Evolutionary conservation across 2,888 invertebrate genomes (phyloP), one percentile per base, ranked within the genome.

Genomic region (Mycalesis mineus): DNA sequence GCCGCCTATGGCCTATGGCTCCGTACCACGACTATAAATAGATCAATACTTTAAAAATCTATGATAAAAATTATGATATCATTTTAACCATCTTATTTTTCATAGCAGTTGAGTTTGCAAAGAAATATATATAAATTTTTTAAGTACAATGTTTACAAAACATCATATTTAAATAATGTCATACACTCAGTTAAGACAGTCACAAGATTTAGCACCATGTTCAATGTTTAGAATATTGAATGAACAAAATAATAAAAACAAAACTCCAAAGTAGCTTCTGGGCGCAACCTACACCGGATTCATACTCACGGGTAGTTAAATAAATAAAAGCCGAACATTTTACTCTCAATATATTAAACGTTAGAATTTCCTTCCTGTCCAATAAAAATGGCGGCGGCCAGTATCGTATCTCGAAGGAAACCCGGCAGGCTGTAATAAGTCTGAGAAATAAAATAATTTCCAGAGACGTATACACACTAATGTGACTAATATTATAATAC

Each of bases 401-500:
- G 80, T 83, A 77, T 84, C 84, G 76, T 80, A 80, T 84, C 82
- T 80, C 85, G 77, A 74, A 78, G 80, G 80, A 78, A 80, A 75
- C 78, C 74, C 76, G 78, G 82, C 84, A 77, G 80, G 82, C 80
- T 84, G 82, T 82, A 84, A 84, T 85, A 87, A 85, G 84, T 86
- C 80, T 81, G 81, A 82, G 82, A 78, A 84, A 88, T 88, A 88
- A 87, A 88, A 88, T 89, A 86, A 88, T 88, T 87, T 78, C 74
- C 73, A 74, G 78, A 84, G 82, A 87, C 85, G 82, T 88, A 88
- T 80, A 82, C 80, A 81, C 80, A 84, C 87, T 88, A 88, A 88
- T 89, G 87, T 83, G 84, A 85, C 86, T 85, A 88, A 89, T 89
- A 88, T 88, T 86, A 81, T 87, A 88, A 86, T 88, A 87, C 85